A percentile compares a stretch with the other conserved stretches of the same genome.
Conservation (phyloP, 2,113 vertebrate species). For the Xenopus tropicalis region DNA sequence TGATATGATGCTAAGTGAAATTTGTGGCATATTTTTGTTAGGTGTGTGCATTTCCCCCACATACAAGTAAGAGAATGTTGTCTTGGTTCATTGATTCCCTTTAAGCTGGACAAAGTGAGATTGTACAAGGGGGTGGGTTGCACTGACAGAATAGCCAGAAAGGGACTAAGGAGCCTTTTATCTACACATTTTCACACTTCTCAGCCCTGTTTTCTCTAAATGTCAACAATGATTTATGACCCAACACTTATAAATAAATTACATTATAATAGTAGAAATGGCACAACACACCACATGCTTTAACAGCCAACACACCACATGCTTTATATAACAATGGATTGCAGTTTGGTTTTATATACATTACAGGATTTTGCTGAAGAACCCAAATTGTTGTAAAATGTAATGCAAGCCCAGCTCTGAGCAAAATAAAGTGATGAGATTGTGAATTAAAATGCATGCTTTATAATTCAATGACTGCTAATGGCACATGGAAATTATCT, state of each 20-base stretch:
- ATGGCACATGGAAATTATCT: no score
- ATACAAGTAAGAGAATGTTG: neutral
- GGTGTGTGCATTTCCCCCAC: neutral
- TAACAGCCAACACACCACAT: neutral
- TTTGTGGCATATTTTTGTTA: constrained; percentile 8
- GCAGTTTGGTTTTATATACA: no score
- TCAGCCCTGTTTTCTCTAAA: neutral
- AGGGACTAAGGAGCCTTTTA: neutral
- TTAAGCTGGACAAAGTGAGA: constrained; percentile 10
- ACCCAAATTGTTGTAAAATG: no score
- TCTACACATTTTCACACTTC: neutral
- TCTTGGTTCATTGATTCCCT: constrained; percentile 6
- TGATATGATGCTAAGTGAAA: constrained; percentile 9
- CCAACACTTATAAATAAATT: neutral
- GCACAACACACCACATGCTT: neutral
- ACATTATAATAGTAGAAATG: neutral
- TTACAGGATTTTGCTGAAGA: no score
- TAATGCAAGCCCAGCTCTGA: no score
- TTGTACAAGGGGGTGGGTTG: neutral
- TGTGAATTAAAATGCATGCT: no score
- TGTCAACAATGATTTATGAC: neutral
- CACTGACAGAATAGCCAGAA: no score
- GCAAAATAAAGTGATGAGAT: no score
- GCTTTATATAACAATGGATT: no score
- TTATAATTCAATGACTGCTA: no score